A percentile compares a stretch with the other conserved stretches of the same genome.
These are phyloP conservation scores for Geopemphigus sp. DNA, from an alignment of 1,140 invertebrate species.

Conservation along the genomic window DNA sequence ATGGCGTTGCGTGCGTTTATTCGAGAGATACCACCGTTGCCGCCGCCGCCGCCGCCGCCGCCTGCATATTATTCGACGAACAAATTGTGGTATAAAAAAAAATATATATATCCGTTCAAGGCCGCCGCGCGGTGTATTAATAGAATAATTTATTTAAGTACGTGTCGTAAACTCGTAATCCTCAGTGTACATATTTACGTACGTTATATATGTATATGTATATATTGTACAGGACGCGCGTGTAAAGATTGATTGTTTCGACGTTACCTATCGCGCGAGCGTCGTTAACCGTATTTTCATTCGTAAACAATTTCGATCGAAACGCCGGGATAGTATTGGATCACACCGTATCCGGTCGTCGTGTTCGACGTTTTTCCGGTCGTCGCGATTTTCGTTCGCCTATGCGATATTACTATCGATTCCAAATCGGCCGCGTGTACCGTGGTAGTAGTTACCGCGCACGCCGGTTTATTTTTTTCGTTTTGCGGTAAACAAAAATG, in stretches of 20 bases:
- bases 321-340: no score
- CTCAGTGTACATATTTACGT: not conserved
- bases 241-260: conserved; percentile 21
- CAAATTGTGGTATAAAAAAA: conserved; percentile 28
- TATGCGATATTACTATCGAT: no score
- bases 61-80: not conserved
- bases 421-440: no score
- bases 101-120: not conserved
- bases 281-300: no score
- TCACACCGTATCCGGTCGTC: no score
- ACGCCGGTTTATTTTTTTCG: no score
- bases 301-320: no score
- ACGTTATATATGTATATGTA: no score
- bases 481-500: no score
- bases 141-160: conserved; percentile 38
- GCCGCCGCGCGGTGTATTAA: not conserved
- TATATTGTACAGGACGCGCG: conserved; percentile 2
- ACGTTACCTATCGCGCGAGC: not conserved
- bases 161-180: conserved; percentile 16
- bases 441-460: no score
- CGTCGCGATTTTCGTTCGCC: no score
- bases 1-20: not conserved
- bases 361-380: no score
- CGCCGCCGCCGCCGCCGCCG: not conserved
- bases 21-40: not conserved